Conservation (phyloP, 2,888 invertebrate genomes). For the Oligia latruncula region DNA sequence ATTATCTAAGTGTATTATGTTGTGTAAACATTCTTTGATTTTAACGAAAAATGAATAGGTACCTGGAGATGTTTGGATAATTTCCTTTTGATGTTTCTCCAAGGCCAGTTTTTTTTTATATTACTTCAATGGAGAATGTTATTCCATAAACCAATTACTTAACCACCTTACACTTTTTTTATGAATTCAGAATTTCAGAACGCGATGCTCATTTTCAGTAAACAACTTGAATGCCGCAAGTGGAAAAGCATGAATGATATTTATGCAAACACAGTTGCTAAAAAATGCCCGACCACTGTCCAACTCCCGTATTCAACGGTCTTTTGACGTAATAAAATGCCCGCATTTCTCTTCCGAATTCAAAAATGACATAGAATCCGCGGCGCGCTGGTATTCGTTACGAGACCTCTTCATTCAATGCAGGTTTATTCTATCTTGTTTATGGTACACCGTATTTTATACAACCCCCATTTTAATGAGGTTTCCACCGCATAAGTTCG, state of each 20-base stretch:
- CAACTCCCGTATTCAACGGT: conserved; percentile 48
- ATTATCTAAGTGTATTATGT: conserved; percentile 62
- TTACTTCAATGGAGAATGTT: conserved; percentile 8
- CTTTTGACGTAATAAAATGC: conserved; percentile 56
- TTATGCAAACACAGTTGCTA: conserved; percentile 53
- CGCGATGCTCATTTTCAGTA: conserved; percentile 16
- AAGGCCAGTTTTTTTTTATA: conserved; percentile 18
- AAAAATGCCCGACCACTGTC: conserved; percentile 51
- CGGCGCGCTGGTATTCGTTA: conserved; percentile 50
- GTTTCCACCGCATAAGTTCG: conserved; percentile 60
- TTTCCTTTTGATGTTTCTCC: conserved; percentile 25
- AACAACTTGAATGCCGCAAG: conserved; percentile 33
- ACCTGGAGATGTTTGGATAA: conserved; percentile 35
- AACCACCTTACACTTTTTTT: conserved; percentile 1
- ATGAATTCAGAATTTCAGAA: conserved; percentile 2
- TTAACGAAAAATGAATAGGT: conserved; percentile 25
- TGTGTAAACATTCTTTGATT: conserved; percentile 54
- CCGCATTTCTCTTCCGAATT: conserved; percentile 40
- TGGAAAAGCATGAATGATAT: conserved; percentile 54
- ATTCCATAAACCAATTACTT: conserved; percentile 38
- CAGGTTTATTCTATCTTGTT: conserved; percentile 60
- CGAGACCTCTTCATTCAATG: conserved; percentile 58
- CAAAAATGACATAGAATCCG: conserved; percentile 57
- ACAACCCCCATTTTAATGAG: conserved; percentile 68
- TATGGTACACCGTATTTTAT: conserved; percentile 45